Base-by-base conservation (phyloP, 2,797 vertebrate genomes). In the Liasis olivaceus region DNA sequence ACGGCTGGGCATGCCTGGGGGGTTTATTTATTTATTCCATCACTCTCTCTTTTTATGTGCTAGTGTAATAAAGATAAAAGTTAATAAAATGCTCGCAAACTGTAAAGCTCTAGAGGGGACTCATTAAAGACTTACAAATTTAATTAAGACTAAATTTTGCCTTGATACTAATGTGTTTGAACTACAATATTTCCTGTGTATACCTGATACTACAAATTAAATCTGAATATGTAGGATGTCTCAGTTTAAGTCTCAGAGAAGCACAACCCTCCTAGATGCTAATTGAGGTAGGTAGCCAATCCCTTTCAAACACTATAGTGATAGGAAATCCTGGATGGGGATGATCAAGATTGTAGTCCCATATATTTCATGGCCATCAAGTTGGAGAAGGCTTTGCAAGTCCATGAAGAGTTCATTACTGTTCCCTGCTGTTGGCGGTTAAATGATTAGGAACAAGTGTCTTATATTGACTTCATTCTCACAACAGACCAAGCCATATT, bases 91-190 rank as follows among this genome's bases (percentile, higher is more conserved):
- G 12, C 15, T 85, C 15, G 81, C 11, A 96, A 56, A 9, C 58
- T 58, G 88, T 26, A 42, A 86, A 22, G 12, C 92, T 64, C 72
- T 94, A 58, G 86, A 92, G 85, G 87, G 92, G 92, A 93, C 59
- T 36, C 8, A 20, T 47, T 20, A 93, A 90, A 58, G 9, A 69
- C 59, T 91, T 89, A 63, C 47, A 90, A 93, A 89, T 93, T 88
- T 62, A 90, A 92, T 93, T 87, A 94, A 95, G 94, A 64, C 22
- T 91, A 81, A 85, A 88, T 87, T 92, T 81, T 94, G 28, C 89
- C 64, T 24, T 2, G 85, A 90, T 94, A 6, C 51, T 85, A 63
- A 89, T 60, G 88, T 72, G 81, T 93, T 95, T 96, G 84, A 87
- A 81, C 84, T 88, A 90, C 62, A 95, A 22, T 86, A 95, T 89